These are phyloP conservation scores for Poeciliopsis paucimaculata DNA, from an alignment of 2,797 vertebrate species.

Conservation along the genomic window DNA sequence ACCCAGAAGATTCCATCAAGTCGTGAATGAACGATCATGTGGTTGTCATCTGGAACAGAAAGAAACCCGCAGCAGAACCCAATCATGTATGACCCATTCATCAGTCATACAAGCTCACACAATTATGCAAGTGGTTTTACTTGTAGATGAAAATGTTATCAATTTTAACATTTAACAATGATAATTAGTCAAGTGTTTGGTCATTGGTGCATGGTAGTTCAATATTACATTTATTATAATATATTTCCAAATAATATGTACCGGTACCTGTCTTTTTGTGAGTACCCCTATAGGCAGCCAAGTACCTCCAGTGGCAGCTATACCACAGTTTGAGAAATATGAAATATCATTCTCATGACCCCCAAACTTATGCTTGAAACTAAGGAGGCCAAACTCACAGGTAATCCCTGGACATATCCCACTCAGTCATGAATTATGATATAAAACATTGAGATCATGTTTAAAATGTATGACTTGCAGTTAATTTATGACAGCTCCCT, in stretches of 20 bases:
- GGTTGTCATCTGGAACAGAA: neutral
- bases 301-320: neutral
- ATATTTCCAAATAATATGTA: neutral
- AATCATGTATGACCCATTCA: neutral
- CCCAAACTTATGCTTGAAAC: neutral
- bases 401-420: slow-evolving; percentile 14
- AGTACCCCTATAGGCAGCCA: neutral
- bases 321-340: neutral
- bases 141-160: neutral
- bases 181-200: neutral
- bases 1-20: neutral
- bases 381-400: neutral
- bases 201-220: neutral
- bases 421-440: slow-evolving; percentile 22
- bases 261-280: neutral
- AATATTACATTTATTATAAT: neutral
- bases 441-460: slow-evolving; percentile 22
- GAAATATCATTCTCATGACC: neutral
- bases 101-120: neutral
- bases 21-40: neutral
- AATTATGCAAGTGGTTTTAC: neutral
- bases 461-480: slow-evolving; percentile 21
- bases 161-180: neutral
- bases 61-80: neutral
- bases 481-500: slow-evolving; percentile 33